Evolutionary conservation across 2,888 invertebrate genomes (phyloP).

Genomic region (Agrotis segetum): DNA sequence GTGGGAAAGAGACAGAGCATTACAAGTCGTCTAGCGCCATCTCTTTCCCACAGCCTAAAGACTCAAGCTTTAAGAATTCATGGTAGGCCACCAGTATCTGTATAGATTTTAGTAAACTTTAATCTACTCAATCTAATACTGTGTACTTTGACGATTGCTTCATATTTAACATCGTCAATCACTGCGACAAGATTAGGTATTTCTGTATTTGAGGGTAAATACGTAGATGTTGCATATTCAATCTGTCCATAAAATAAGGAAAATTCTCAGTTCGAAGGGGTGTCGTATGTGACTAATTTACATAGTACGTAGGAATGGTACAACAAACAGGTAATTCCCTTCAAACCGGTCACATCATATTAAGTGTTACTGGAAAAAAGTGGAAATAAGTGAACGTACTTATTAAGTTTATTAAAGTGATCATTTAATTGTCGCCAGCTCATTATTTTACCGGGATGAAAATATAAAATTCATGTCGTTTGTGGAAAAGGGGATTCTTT

Average conservation of each 20-base stretch:
- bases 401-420: not conserved
- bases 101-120: too few species aligned
- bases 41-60: too few species aligned
- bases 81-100: too few species aligned
- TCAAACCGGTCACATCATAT: conserved; percentile 21
- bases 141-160: too few species aligned
- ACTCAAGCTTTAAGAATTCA: too few species aligned
- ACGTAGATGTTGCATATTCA: not conserved
- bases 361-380: not conserved
- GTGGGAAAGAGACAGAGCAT: too few species aligned
- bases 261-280: not conserved
- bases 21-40: too few species aligned
- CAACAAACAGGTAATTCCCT: conserved; percentile 24
- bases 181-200: not conserved
- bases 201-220: not conserved
- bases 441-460: conserved; percentile 25
- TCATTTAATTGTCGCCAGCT: not conserved
- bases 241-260: conserved; percentile 17
- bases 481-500: not conserved
- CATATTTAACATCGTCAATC: not conserved
- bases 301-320: not conserved
- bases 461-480: not conserved
- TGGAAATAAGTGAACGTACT: not conserved
- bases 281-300: conserved; percentile 16
- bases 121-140: too few species aligned